Percentiles rank a stretch among this genome's conserved stretches.
These are phyloP conservation scores for Morpho helenor DNA, from an alignment of 2,888 invertebrate species.

Conservation along the genomic window DNA sequence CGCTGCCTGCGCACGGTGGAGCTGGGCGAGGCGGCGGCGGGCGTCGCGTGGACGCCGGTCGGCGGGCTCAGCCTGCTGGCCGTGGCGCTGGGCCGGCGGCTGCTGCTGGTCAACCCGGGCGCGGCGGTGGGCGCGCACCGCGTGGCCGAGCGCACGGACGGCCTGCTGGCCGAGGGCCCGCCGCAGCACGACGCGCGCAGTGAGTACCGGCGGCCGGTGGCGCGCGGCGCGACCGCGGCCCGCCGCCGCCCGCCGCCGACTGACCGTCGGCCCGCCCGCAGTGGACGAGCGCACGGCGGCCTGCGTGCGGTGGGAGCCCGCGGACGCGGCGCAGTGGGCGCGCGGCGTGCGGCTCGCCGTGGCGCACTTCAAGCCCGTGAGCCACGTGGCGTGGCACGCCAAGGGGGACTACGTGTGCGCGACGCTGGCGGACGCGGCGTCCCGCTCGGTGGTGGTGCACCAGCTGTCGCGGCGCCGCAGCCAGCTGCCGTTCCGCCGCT, in stretches of 20 bases:
- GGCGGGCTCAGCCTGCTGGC: constrained; percentile 78
- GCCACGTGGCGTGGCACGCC: constrained; percentile 95
- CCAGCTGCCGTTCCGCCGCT: constrained; percentile 93
- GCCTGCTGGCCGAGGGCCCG: constrained; percentile 85
- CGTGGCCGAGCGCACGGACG: constrained; percentile 87
- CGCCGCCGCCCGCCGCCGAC: neutral
- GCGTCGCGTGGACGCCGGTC: constrained; percentile 95
- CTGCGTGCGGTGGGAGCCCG: constrained; percentile 83
- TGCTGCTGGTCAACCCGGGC: constrained; percentile 91
- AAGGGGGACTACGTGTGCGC: constrained; percentile 96
- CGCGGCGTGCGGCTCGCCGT: constrained; percentile 84
- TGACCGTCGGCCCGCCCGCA: constrained; percentile 26
- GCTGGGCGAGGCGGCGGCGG: constrained; percentile 83
- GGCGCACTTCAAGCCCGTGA: constrained; percentile 88
- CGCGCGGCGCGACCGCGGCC: constrained; percentile 34
- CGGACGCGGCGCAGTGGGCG: constrained; percentile 80
- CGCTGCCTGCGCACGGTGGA: constrained; percentile 91
- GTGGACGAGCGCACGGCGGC: constrained; percentile 81
- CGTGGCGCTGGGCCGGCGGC: constrained; percentile 85
- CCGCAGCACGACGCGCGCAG: constrained; percentile 79
- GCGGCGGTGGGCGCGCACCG: constrained; percentile 87
- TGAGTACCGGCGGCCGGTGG: constrained; percentile 35
- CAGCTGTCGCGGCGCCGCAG: constrained; percentile 94
- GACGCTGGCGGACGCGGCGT: constrained; percentile 91
- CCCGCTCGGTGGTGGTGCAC: constrained; percentile 93